A percentile compares a stretch with the other conserved stretches of the same genome.
phyloP scores from a whole-genome alignment of 2,113 vertebrate species.

The Chloropsis hardwickii region DNA sequence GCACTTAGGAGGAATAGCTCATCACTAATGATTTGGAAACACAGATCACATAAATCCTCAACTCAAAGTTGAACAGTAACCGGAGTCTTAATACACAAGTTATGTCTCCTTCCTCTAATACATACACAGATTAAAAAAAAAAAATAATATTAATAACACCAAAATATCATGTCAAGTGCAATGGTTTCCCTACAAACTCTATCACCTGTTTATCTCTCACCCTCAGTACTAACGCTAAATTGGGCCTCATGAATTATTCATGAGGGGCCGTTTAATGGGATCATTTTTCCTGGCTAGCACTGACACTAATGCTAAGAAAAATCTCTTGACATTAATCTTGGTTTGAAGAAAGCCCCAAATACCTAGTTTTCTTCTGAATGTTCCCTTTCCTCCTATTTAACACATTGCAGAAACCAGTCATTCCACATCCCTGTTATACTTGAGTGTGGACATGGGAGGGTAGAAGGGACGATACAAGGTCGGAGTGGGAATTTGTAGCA shows the following conservation, averaged over 20 bases:
- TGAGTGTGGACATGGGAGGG: not conserved
- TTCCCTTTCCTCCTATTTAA: conserved; percentile 32
- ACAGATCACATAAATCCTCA: not conserved
- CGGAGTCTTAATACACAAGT: not conserved
- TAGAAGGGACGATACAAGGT: not conserved
- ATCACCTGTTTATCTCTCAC: conserved; percentile 73
- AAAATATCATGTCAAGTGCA: conserved; percentile 35
- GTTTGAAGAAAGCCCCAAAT: conserved; percentile 69
- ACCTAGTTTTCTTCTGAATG: conserved; percentile 67
- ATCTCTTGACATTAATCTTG: conserved; percentile 76
- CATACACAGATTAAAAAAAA: not conserved
- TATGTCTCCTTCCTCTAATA: not conserved
- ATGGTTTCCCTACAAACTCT: conserved; percentile 60
- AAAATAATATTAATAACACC: not conserved
- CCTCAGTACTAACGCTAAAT: conserved; percentile 68
- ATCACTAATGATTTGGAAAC: conserved; percentile 51
- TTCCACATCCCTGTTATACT: not conserved
- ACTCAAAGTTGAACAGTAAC: not conserved
- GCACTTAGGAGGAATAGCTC: conserved; percentile 39
- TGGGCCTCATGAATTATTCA: conserved; percentile 74
- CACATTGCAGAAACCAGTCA: conserved; percentile 10
- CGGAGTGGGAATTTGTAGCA: not conserved
- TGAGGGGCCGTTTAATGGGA: conserved; percentile 73
- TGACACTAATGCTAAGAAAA: conserved; percentile 78
- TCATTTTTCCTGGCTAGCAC: conserved; percentile 73